phyloP scores from a whole-genome alignment of 2,888 invertebrate species.

The Chrysotoxum bicinctum region DNA sequence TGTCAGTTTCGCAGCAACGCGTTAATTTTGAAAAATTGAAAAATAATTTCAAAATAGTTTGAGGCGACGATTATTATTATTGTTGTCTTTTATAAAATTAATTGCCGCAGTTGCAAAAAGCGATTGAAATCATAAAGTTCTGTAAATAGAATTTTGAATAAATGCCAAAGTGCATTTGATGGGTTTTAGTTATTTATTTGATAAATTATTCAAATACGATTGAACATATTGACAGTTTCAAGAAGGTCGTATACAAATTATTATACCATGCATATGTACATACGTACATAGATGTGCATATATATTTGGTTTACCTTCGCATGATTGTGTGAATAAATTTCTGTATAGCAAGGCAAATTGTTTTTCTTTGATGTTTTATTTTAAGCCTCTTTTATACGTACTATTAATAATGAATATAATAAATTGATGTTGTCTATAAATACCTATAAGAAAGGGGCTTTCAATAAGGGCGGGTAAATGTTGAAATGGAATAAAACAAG shows the following conservation, averaged over 20 bases:
- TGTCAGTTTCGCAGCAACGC: slow-evolving; percentile 29
- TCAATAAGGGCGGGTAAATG: no score
- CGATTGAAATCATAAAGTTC: slow-evolving; percentile 38
- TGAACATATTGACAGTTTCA: slow-evolving; percentile 43
- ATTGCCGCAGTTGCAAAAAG: slow-evolving; percentile 51
- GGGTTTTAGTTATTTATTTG: slow-evolving; percentile 13
- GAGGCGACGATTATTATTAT: not conserved
- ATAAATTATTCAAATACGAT: slow-evolving; percentile 31
- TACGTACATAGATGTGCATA: not conserved
- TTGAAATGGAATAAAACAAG: no score
- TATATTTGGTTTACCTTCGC: slow-evolving; percentile 5
- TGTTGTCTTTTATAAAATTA: slow-evolving; percentile 39
- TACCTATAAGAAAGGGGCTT: no score
- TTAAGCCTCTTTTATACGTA: no score
- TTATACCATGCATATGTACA: not conserved
- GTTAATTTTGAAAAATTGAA: slow-evolving; percentile 21
- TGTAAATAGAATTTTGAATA: slow-evolving; percentile 45
- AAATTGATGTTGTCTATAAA: no score
- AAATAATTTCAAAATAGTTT: not conserved
- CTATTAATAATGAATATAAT: no score
- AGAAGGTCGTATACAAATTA: not conserved
- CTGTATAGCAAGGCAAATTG: not conserved
- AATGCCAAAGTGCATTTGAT: slow-evolving; percentile 46
- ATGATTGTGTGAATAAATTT: not conserved
- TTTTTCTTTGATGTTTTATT: not conserved